A percentile compares a stretch with the other conserved stretches of the same genome.
Evolutionary conservation across 2,888 invertebrate genomes (phyloP).

Genomic region (Piscicola geometra): DNA sequence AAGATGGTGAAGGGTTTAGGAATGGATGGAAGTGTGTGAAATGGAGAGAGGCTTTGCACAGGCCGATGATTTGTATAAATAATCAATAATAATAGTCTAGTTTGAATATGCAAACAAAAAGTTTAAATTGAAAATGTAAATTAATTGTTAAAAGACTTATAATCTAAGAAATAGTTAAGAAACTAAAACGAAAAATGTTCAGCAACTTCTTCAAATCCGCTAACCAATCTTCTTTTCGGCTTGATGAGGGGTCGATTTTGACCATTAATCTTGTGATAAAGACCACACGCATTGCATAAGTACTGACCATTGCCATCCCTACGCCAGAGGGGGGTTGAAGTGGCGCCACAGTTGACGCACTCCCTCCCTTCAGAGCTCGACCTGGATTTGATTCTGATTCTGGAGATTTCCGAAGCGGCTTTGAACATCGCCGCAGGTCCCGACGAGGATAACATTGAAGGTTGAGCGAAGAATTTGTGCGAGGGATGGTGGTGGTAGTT

Average conservation of each 20-base stretch:
- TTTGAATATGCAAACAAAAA: too few relatives aligned
- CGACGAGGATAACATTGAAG: constrained; percentile 19
- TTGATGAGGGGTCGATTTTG: constrained; percentile 68
- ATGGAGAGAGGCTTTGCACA: too few relatives aligned
- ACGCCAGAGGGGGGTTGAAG: constrained; percentile 38
- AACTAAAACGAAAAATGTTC: too few relatives aligned
- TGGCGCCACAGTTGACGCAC: constrained; percentile 38
- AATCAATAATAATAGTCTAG: too few relatives aligned
- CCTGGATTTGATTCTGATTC: constrained; percentile 38
- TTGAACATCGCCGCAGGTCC: constrained; percentile 36
- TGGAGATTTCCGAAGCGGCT: constrained; percentile 34
- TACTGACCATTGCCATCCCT: constrained; percentile 39
- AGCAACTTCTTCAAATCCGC: too few relatives aligned
- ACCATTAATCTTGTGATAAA: constrained; percentile 38
- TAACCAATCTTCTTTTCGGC: constrained; percentile 94
- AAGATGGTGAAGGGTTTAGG: too few relatives aligned
- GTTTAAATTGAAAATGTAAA: too few relatives aligned
- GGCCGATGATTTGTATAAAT: too few relatives aligned
- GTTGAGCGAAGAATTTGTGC: constrained; percentile 23
- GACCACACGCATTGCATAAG: constrained; percentile 38
- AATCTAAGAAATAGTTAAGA: too few relatives aligned
- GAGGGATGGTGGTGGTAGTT: neutral
- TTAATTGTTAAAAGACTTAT: too few relatives aligned
- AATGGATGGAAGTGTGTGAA: too few relatives aligned
- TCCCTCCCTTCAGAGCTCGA: constrained; percentile 38